Evolutionary conservation across 2,797 vertebrate species (phyloP), one percentile per base, ranked within the genome.

Genomic region (Hippoglossus hippoglossus): DNA sequence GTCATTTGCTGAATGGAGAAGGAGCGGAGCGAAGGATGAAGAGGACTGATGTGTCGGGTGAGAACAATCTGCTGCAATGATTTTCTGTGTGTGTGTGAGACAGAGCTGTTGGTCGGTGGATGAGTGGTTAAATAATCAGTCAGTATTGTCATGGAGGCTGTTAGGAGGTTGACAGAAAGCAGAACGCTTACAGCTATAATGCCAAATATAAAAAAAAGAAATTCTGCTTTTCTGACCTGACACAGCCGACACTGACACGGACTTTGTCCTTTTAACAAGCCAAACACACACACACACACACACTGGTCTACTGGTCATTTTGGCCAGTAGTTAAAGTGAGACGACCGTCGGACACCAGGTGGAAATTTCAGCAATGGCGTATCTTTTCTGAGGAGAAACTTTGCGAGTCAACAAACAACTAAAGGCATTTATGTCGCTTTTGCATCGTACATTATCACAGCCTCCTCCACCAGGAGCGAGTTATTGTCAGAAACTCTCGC

Each of bases 1-100:
- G 72, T 90, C 80, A 81, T 81, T 78, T 55, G 76, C 79, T 67
- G 73, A 87, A 75, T 34, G 72, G 52, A 77, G 82, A 71, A 36
- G 63, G 61, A 74, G 61, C 21, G 41, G 74, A 63, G 61, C 21
- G 41, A 73, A 63, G 74, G 78, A 80, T 77, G 74, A 78, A 47
- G 81, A 77, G 63, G 56, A 63, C 28, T 31, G 52, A 77, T 58
- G 77, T 26, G 36, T 44, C 19, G 61, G 34, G 28, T 72, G 72
- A 67, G 75, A 68, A 82, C 73, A 79, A 75, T 87, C 81, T 88
- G 72, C 79, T 50, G n/a, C 81, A 74, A 46, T 46, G 44, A 46
- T 19, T 46, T 8, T 18, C 15, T 46, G 39, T 41, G 18, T 46
- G 44, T 8, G 53, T 58, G 68, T 24, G 55, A 83, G 62, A 64